Percentiles rank a stretch among this genome's conserved stretches.
These are phyloP conservation scores for Melitaea athalia DNA, from an alignment of 2,888 invertebrate genomes.

Conservation along the genomic window DNA sequence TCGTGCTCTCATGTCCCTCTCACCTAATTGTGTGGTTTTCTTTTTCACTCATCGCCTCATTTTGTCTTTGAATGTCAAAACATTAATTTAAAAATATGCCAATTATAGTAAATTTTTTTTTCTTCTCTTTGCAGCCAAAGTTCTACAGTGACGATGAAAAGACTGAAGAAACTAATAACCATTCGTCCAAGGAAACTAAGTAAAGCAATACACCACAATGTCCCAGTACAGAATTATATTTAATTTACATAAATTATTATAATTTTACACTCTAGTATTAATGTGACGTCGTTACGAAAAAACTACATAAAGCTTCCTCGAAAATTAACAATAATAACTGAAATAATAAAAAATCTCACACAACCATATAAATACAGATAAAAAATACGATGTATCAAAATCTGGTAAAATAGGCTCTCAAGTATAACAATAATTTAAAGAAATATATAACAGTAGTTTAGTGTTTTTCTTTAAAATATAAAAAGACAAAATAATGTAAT, in stretches of 20 bases:
- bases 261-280: slow-evolving; percentile 37
- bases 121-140: slow-evolving; percentile 79
- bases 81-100: slow-evolving; percentile 34
- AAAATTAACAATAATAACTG: background rate
- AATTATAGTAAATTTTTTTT: slow-evolving; percentile 21
- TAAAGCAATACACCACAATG: slow-evolving; percentile 50
- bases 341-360: slow-evolving; percentile 1
- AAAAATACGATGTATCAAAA: background rate
- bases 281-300: slow-evolving; percentile 6
- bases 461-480: slow-evolving; percentile 1
- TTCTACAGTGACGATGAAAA: slow-evolving; percentile 85
- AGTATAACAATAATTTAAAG: slow-evolving; percentile 2
- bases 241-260: slow-evolving; percentile 44
- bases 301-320: background rate
- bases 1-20: too few relatives aligned
- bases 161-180: slow-evolving; percentile 82
- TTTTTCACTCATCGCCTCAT: slow-evolving; percentile 11
- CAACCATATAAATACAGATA: slow-evolving; percentile 4
- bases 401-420: background rate
- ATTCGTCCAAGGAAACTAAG: slow-evolving; percentile 79
- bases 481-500: slow-evolving; percentile 14
- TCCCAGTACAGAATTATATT: slow-evolving; percentile 43
- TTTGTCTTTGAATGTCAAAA: slow-evolving; percentile 41
- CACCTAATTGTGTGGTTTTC: background rate
- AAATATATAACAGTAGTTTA: background rate